Base-by-base conservation (phyloP, 37 sponge, comb jelly and placozoan species). In the Ianthella basta region DNA sequence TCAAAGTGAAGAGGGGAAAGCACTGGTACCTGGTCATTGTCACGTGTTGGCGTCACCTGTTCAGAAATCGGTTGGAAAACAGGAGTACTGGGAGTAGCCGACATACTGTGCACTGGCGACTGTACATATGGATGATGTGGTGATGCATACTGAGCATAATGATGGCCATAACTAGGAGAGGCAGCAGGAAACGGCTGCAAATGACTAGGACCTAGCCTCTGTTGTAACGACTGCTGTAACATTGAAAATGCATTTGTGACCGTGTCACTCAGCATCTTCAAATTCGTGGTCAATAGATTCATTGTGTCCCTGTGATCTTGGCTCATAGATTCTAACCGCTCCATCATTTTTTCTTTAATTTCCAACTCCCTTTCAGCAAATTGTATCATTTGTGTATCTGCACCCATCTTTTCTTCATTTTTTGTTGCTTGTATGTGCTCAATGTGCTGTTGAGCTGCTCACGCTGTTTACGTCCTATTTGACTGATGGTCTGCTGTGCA, bases 391-490 rank as follows among this genome's bases (percentile, higher is more conserved):
- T 79, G 80, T 5, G 80, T 10, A 53, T 50, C 33, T 14, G 57
- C 57, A 40, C 56, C 56, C 40, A 79, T 4, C 56, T 39, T 79
- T 29, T 55, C 54, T 79, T 79, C 56, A 79, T 29, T 79, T 79
- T 79, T 20, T 16, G 27, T 36, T 75, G 20, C 21, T 37, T 75
- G 44, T 75, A 32, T 36, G 20, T 20, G 18, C 12, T 32, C 34
- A 16, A 16, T 20, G 15, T 37, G 15, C 18, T n/a, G n/a, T n/a
- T n/a, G n/a, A n/a, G 59, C 18, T 18, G 59, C 59, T 56, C 18
- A 56, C 59, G 59, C 59, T 19, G 15, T 56, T 15, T 19, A 19
- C 16, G 16, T 56, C 15, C 59, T 19, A 15, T 56, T 15, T 56
- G 16, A 56, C 59, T 56, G 59, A 15, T 56, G 59, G 15, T 56